Percentiles rank a stretch among this genome's conserved stretches.
phyloP scores from a whole-genome alignment of 2,113 vertebrate species.

The Alligator sinensis region DNA sequence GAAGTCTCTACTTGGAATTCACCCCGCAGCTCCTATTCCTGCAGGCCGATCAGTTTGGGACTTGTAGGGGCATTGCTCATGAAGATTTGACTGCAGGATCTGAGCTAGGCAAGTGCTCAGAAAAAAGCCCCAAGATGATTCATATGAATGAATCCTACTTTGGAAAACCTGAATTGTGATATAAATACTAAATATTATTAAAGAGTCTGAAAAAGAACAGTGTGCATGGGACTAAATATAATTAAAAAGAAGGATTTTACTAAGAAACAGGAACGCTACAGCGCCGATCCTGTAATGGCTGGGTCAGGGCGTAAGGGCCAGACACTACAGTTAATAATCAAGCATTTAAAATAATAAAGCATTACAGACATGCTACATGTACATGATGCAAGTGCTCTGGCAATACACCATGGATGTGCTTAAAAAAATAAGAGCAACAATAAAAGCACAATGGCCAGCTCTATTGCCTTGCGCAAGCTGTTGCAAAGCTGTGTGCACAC shows the following conservation, averaged over 20 bases:
- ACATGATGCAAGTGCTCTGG: neutral
- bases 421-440: neutral
- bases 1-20: neutral
- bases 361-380: neutral
- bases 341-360: neutral
- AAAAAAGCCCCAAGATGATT: neutral
- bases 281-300: accelerated
- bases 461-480: accelerated
- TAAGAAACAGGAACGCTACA: accelerated
- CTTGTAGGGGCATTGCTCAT: neutral
- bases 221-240: accelerated
- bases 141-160: neutral
- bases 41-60: accelerated
- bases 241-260: neutral
- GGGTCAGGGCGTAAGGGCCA: accelerated
- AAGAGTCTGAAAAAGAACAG: accelerated
- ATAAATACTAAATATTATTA: neutral
- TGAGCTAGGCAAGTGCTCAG: neutral
- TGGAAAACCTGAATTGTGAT: neutral
- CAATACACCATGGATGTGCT: neutral
- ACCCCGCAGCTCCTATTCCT: accelerated
- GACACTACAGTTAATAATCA: neutral
- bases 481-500: neutral
- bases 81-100: neutral
- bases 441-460: neutral